Percentiles rank a stretch among this genome's conserved stretches.
These are phyloP conservation scores for Glossophaga mutica DNA, from an alignment of 2,797 vertebrate species.

Conservation along the genomic window DNA sequence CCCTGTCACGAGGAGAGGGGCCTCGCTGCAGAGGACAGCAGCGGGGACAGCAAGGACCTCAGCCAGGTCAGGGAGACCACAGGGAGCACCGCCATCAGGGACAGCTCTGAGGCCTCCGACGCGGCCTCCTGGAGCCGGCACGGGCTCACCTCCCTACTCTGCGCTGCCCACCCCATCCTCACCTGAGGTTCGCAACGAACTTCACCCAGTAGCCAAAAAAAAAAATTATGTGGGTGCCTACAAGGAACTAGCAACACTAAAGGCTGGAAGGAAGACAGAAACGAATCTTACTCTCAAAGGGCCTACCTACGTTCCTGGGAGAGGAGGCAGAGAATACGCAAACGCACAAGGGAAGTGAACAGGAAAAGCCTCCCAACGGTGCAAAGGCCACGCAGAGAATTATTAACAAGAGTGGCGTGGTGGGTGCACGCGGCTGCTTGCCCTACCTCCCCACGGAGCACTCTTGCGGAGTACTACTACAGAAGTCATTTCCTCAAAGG, in stretches of 20 bases:
- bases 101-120: constrained; percentile 91
- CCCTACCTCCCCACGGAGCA: not conserved
- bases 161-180: not conserved
- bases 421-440: not conserved
- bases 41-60: constrained; percentile 93
- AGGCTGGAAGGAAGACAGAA: not conserved
- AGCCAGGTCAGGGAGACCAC: constrained; percentile 96
- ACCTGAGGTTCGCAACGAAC: not conserved
- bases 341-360: not conserved
- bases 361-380: not conserved
- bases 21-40: constrained; percentile 85
- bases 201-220: not conserved
- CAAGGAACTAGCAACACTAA: not conserved
- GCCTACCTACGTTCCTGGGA: not conserved
- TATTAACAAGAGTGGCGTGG: not conserved
- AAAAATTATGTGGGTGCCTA: not conserved
- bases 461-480: not conserved
- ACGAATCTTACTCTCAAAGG: not conserved
- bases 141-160: not conserved
- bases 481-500: not conserved
- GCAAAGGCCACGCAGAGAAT: not conserved
- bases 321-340: not conserved
- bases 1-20: constrained; percentile 78
- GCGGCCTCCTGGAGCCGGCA: constrained; percentile 82
- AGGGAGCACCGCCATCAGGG: constrained; percentile 95